Evolutionary conservation across 2,797 vertebrate species (phyloP), one percentile per base, ranked within the genome.

Genomic region (Muraenolepis orangiensis): DNA sequence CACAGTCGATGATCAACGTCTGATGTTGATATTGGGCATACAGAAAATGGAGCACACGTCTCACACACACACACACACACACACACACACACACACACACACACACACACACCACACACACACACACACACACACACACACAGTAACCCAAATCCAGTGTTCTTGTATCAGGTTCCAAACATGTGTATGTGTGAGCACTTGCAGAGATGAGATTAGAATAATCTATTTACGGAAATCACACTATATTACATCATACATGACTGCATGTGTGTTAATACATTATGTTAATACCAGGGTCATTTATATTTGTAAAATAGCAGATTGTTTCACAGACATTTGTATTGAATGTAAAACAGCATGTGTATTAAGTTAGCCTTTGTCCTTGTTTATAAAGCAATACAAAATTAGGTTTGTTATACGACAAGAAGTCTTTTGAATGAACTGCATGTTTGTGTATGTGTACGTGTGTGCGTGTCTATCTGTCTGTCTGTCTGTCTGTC

Each of bases 371-470:
- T 51, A n/a, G 6, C 46, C 20, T 18, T 61, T 61, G 51, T 12
- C 51, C 51, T 51, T 51, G 20, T 51, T 51, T 51, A 6, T n/a
- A 51, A 51, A n/a, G 4, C 18, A n/a, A 42, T 5, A 38, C 6
- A 38, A 38, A 70, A 80, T 82, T 32, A 85, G 85, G 86, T 83
- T 85, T 18, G 71, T 72, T 36, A 77, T 75, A 73, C 16, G 76
- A 72, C 3, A 10, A 61, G 71, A 66, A 23, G 23, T 70, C 1
- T 80, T 82, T 73, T 70, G n/a, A 36, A 61, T 81, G 42, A 75
- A 34, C 32, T 36, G 13, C 12, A 26, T 67, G 1, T 67, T 30
- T 16, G 40, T 74, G 20, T 42, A 36, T 78, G 78, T 66, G 42
- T 70, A 28, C 32, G 32, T 77, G 69, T 40, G 20, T 72, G 67